Base-by-base conservation (phyloP, 2,888 invertebrate species). In the Rotaria sp. region DNA sequence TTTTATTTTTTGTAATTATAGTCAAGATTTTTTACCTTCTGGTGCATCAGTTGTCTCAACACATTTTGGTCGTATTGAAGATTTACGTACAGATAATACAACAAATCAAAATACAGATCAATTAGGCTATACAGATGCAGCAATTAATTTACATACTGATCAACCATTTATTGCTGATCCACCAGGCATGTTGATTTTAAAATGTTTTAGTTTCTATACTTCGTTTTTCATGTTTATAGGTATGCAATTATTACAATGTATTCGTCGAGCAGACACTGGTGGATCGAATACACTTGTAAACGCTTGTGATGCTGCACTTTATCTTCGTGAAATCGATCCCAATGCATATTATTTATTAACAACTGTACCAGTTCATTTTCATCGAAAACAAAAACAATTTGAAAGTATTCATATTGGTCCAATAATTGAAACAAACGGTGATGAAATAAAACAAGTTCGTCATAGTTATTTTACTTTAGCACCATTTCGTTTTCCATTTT, bases 11-110 rank as follows among this genome's bases (percentile, higher is more conserved):
- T 38, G 3, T 38, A 5, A 38, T 45, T 80, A 4, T 80, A 30
- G 80, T 45, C 10, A 45, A 45, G 80, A 80, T 35, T 80, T 80
- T 80, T 45, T 80, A n/a, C 80, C 80, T 1, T 41, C n/a, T 45
- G 45, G 45, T 45, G 41, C 45, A 45, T n/a, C 24, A 4, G 80
- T 80, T 80, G 41, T 80, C 45, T 45, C 45, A 45, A n/a, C 80
- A 45, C 80, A 80, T 80, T 80, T 80, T 45, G 80, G 80, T 80
- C 45, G 41, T 80, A 80, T 80, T n/a, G 80, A 80, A 80, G 80
- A 80, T 80, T 45, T 80, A n/a, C 80, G 80, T n/a, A 21, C 41
- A 13, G 45, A 80, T 80, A 80, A 80, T 80, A 45, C 26, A 13
- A 80, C 80, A 13, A 80, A 80, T 80, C 4, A 80, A 80, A 45